Percentiles rank a stretch among this genome's conserved stretches.
Evolutionary conservation across 1,140 invertebrate species (phyloP).

Genomic region (Drosophila nebulosa): DNA sequence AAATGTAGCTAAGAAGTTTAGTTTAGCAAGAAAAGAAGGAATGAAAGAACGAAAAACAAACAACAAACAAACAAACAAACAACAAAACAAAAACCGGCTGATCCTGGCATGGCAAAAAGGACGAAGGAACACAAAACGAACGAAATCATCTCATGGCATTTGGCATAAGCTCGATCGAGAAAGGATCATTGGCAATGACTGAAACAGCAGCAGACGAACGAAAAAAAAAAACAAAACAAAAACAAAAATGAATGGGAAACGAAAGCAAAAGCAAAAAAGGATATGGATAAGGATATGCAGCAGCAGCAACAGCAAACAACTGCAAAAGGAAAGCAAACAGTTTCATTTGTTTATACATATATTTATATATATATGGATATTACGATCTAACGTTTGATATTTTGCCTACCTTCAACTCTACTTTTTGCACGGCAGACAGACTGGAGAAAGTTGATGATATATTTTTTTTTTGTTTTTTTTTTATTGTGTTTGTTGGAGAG

Average conservation of each 20-base stretch:
- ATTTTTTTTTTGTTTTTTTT: conserved; percentile 24
- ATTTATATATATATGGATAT: not conserved
- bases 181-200: conserved; percentile 12
- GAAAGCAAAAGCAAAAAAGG: conserved; percentile 12
- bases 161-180: conserved; percentile 42
- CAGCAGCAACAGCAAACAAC: not conserved
- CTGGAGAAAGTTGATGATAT: not conserved
- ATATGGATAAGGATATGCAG: conserved; percentile 1
- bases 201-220: conserved; percentile 19
- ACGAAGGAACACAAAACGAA: conserved; percentile 52
- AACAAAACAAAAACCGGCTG: conserved; percentile 51
- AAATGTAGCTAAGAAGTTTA: conserved; percentile 68
- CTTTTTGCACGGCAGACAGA: not conserved
- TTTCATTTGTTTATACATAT: not conserved
- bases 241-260: conserved; percentile 3
- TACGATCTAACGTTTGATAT: not conserved
- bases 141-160: conserved; percentile 35
- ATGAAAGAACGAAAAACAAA: conserved; percentile 24
- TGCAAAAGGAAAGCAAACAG: not conserved
- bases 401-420: too few species aligned
- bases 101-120: conserved; percentile 72
- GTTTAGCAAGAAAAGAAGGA: conserved; percentile 14
- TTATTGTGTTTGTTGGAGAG: not conserved
- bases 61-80: conserved; percentile 53
- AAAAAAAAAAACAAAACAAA: conserved; percentile 11